A percentile compares a stretch with the other conserved stretches of the same genome.
These are phyloP conservation scores for Trimorus sp. DNA, from an alignment of 2,888 invertebrate species.

Conservation along the genomic window DNA sequence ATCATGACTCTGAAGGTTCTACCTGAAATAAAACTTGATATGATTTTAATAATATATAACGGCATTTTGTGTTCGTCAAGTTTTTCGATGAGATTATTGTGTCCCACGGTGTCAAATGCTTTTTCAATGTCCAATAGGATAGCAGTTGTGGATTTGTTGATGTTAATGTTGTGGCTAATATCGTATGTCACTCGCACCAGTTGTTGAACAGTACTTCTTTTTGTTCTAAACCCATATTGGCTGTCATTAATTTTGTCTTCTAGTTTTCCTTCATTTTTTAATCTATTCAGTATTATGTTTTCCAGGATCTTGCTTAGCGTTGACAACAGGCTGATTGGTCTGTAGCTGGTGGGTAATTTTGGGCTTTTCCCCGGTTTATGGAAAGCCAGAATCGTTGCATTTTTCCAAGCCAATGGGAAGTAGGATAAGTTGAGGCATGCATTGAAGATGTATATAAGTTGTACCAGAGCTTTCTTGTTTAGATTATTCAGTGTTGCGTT, in stretches of 20 bases:
- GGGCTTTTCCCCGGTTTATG: slow-evolving; percentile 68
- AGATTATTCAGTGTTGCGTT: slow-evolving; percentile 11
- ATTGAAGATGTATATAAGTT: slow-evolving; percentile 16
- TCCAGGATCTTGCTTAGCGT: slow-evolving; percentile 68
- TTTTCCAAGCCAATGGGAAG: slow-evolving; percentile 28
- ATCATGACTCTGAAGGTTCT: too few relatives aligned
- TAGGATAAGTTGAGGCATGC: slow-evolving; percentile 11
- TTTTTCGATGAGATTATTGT: too few relatives aligned
- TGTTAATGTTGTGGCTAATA: slow-evolving; percentile 65
- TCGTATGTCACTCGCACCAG: slow-evolving; percentile 63
- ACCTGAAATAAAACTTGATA: too few relatives aligned
- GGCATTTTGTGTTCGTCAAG: too few relatives aligned
- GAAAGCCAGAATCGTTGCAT: slow-evolving; percentile 40
- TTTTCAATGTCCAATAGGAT: slow-evolving; percentile 66
- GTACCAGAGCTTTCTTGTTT: neutral
- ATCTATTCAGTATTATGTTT: slow-evolving; percentile 57
- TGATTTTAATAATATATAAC: too few relatives aligned
- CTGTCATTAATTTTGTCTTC: slow-evolving; percentile 56
- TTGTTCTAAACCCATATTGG: slow-evolving; percentile 69
- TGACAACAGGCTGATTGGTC: slow-evolving; percentile 50
- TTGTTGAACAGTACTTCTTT: slow-evolving; percentile 67
- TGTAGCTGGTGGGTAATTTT: slow-evolving; percentile 39
- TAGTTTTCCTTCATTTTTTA: slow-evolving; percentile 50
- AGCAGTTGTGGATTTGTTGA: slow-evolving; percentile 61
- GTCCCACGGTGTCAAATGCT: slow-evolving; percentile 68